phyloP scores from a whole-genome alignment of 2,888 invertebrate genomes.

The Spilosoma lubricipeda region DNA sequence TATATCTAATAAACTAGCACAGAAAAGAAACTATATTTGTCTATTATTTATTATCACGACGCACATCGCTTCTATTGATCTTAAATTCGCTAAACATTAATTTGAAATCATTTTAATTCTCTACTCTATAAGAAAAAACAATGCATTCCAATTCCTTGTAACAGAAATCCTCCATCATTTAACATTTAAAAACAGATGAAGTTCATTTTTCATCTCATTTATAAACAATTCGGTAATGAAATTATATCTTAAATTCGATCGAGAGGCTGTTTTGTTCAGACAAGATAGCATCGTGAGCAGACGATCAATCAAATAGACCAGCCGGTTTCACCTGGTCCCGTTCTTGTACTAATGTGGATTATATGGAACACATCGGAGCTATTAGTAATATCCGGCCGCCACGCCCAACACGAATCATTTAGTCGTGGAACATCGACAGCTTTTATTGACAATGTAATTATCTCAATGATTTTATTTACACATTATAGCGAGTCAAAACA shows the following conservation, averaged over 20 bases:
- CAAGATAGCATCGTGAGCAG: conserved; percentile 63
- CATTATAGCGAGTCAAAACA: conserved; percentile 27
- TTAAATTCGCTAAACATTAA: too few relatives aligned
- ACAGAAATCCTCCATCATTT: not conserved
- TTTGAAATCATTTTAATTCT: not conserved
- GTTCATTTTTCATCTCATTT: conserved; percentile 34
- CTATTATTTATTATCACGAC: too few relatives aligned
- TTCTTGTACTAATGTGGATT: conserved; percentile 54
- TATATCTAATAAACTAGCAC: not conserved
- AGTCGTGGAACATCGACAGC: conserved; percentile 46
- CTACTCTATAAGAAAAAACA: not conserved
- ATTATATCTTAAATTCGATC: conserved; percentile 67
- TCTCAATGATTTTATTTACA: conserved; percentile 43
- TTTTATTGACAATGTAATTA: conserved; percentile 52
- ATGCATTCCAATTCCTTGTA: not conserved
- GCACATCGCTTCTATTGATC: too few relatives aligned
- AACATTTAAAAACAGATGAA: not conserved
- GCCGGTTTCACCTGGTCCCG: conserved; percentile 63
- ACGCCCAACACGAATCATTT: conserved; percentile 56
- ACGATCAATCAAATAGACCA: conserved; percentile 68
- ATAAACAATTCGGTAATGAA: conserved; percentile 53
- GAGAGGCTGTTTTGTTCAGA: conserved; percentile 62
- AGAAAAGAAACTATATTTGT: not conserved
- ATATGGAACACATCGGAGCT: conserved; percentile 61
- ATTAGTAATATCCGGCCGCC: conserved; percentile 61